Percentiles rank a stretch among this genome's conserved stretches.
phyloP scores from a whole-genome alignment of 2,888 invertebrate genomes.

The Ferdinandea cuprea region DNA sequence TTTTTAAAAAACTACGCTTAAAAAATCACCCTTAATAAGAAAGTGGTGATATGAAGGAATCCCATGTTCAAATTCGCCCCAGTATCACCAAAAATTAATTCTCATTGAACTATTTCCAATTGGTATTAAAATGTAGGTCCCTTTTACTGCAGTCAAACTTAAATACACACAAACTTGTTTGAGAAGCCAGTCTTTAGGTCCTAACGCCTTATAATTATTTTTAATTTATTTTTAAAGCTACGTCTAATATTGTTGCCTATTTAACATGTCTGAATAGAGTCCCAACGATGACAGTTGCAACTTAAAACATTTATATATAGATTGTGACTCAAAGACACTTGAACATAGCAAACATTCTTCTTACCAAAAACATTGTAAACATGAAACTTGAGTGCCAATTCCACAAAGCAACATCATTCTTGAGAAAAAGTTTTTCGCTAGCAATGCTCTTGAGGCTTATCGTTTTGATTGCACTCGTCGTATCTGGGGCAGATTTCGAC shows the following conservation, averaged over 20 bases:
- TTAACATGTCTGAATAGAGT: background rate
- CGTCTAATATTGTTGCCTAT: no score
- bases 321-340: background rate
- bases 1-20: no score
- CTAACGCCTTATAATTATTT: no score
- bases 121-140: no score
- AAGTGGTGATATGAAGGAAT: no score
- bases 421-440: background rate
- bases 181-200: no score
- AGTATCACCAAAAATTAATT: no score
- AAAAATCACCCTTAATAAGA: no score
- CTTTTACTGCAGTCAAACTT: no score
- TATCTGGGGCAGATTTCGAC: background rate
- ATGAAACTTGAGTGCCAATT: slow-evolving; percentile 3
- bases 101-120: no score
- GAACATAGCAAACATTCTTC: background rate
- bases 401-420: background rate
- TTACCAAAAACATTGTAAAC: background rate
- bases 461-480: background rate
- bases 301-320: background rate
- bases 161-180: background rate
- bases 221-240: no score
- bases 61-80: no score
- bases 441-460: slow-evolving; percentile 21
- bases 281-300: background rate